Evolutionary conservation across 2,113 vertebrate species (phyloP).

Genomic region (Rousettus leschenaultii): DNA sequence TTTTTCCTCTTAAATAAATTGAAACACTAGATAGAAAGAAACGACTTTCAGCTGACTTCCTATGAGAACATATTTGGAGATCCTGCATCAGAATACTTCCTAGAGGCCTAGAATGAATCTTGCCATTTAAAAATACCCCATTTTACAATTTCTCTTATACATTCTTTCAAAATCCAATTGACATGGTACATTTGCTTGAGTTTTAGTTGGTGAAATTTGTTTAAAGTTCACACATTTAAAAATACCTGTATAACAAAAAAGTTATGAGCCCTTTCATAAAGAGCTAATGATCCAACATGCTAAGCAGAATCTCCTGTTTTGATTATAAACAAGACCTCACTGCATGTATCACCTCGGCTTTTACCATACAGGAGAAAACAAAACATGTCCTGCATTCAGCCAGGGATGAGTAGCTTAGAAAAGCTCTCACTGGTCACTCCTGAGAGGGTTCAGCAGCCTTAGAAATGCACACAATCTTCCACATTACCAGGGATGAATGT

Average conservation of each 20-base stretch:
- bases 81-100: slow-evolving; percentile 40
- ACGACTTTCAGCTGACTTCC: slow-evolving; percentile 63
- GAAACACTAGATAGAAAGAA: neutral
- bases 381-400: neutral
- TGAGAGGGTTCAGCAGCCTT: neutral
- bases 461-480: neutral
- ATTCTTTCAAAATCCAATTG: slow-evolving; percentile 68
- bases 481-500: neutral
- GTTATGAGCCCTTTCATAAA: slow-evolving; percentile 37
- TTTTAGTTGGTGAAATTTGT: slow-evolving; percentile 69
- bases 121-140: slow-evolving; percentile 66
- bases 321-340: neutral
- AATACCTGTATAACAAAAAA: slow-evolving; percentile 54
- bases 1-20: slow-evolving; percentile 48
- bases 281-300: slow-evolving; percentile 18
- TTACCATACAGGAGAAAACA: neutral
- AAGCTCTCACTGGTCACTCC: neutral
- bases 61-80: slow-evolving; percentile 26
- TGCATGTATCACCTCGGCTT: neutral
- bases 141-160: slow-evolving; percentile 64
- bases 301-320: slow-evolving; percentile 14
- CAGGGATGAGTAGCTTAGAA: neutral
- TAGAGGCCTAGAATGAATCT: slow-evolving; percentile 40
- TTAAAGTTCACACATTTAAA: slow-evolving; percentile 64
- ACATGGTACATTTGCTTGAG: slow-evolving; percentile 53